phyloP scores from a whole-genome alignment of 2,888 invertebrate species.

The Xestia sexstrigata region DNA sequence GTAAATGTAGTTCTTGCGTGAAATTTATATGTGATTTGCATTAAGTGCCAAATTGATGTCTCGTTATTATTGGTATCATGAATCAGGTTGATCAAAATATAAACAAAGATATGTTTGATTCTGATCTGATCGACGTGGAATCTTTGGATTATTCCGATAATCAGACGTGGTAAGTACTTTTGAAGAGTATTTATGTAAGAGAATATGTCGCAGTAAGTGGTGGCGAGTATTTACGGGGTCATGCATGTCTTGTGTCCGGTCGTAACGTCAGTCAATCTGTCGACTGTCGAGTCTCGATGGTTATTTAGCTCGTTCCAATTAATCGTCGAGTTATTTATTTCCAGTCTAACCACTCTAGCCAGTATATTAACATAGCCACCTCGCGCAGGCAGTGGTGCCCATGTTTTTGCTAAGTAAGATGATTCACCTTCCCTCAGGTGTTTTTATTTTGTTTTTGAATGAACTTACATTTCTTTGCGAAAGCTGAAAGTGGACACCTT shows the following conservation, averaged over 20 bases:
- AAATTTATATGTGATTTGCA: slow-evolving; percentile 84
- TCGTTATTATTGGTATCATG: slow-evolving; percentile 83
- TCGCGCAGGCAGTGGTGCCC: slow-evolving; percentile 27
- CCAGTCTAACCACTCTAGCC: slow-evolving; percentile 69
- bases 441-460: slow-evolving; percentile 49
- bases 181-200: slow-evolving; percentile 47
- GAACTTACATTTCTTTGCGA: not conserved
- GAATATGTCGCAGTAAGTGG: slow-evolving; percentile 31
- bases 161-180: slow-evolving; percentile 90
- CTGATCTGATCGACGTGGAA: slow-evolving; percentile 90
- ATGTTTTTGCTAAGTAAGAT: slow-evolving; percentile 49
- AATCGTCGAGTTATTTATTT: slow-evolving; percentile 60
- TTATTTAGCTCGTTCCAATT: slow-evolving; percentile 64
- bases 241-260: slow-evolving; percentile 66
- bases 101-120: slow-evolving; percentile 90
- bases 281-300: slow-evolving; percentile 54
- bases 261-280: slow-evolving; percentile 71
- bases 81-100: slow-evolving; percentile 89
- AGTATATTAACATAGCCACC: slow-evolving; percentile 53
- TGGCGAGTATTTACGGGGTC: slow-evolving; percentile 58
- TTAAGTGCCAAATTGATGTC: slow-evolving; percentile 89
- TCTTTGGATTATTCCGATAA: slow-evolving; percentile 90
- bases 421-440: slow-evolving; percentile 56
- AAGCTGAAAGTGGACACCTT: not conserved
- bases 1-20: slow-evolving; percentile 83